Conservation (phyloP, 2,888 invertebrate genomes). For the Agriotes lineatus region DNA sequence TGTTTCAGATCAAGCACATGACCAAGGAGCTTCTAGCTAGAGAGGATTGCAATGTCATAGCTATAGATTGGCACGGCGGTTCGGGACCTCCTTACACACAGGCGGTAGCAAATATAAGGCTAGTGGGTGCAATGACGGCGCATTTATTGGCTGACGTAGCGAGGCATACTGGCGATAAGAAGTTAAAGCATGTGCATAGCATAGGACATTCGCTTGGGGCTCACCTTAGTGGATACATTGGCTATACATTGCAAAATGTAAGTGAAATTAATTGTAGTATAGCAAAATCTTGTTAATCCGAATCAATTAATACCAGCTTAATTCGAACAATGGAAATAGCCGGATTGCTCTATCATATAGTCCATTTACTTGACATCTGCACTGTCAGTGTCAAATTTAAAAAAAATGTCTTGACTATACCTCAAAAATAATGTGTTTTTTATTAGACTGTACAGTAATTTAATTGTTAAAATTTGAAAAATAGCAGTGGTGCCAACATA, state of each 20-base stretch:
- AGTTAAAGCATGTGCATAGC: slow-evolving; percentile 79
- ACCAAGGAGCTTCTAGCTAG: slow-evolving; percentile 78
- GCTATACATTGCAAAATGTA: slow-evolving; percentile 78
- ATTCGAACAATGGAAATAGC: too few species aligned
- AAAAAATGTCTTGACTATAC: too few species aligned
- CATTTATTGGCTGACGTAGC: slow-evolving; percentile 72
- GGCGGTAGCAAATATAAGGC: slow-evolving; percentile 90
- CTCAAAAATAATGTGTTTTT: too few species aligned
- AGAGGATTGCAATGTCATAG: slow-evolving; percentile 80
- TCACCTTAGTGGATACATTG: slow-evolving; percentile 88
- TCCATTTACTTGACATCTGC: too few species aligned
- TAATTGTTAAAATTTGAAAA: too few species aligned
- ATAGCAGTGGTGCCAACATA: too few species aligned
- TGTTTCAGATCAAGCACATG: slow-evolving; percentile 75
- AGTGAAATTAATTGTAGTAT: background rate
- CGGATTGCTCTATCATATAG: too few species aligned
- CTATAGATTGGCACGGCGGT: slow-evolving; percentile 89
- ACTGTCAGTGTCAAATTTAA: too few species aligned
- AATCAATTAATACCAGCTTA: too few species aligned
- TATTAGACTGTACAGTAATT: too few species aligned
- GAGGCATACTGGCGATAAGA: slow-evolving; percentile 61
- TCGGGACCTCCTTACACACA: slow-evolving; percentile 91
- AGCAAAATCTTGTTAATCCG: too few species aligned
- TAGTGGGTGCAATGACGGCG: slow-evolving; percentile 87
- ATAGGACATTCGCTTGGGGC: slow-evolving; percentile 91